phyloP scores from a whole-genome alignment of 2,888 invertebrate genomes.

The Ectemnius continuus region DNA sequence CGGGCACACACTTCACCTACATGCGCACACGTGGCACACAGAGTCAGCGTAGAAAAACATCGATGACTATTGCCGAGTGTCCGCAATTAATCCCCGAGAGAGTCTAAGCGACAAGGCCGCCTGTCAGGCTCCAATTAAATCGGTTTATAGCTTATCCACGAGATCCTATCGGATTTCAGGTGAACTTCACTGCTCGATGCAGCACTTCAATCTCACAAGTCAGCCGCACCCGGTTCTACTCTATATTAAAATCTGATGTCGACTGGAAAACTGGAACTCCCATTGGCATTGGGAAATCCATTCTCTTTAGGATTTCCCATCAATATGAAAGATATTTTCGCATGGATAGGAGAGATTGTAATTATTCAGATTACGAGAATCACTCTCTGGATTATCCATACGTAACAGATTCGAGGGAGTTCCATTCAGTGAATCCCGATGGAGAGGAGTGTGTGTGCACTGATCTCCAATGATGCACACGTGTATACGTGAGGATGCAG shows the following conservation, averaged over 20 bases:
- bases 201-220: too few relatives aligned
- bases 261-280: too few relatives aligned
- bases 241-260: too few relatives aligned
- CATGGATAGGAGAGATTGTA: background rate
- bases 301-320: background rate
- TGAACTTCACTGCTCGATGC: too few relatives aligned
- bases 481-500: background rate
- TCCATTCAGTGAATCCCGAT: background rate
- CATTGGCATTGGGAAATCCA: too few relatives aligned
- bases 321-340: background rate
- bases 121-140: background rate
- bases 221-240: too few relatives aligned
- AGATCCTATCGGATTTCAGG: too few relatives aligned
- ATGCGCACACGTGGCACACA: background rate
- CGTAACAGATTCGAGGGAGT: background rate
- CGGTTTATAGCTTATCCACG: too few relatives aligned
- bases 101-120: background rate
- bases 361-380: conserved; percentile 1
- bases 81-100: conserved; percentile 2
- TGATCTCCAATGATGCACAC: background rate
- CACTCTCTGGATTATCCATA: background rate
- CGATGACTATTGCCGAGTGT: background rate
- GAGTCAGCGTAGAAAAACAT: background rate
- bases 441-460: background rate
- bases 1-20: conserved; percentile 4